Evolutionary conservation across 2,888 invertebrate species (phyloP).

Genomic region (Alloplasta piceator): DNA sequence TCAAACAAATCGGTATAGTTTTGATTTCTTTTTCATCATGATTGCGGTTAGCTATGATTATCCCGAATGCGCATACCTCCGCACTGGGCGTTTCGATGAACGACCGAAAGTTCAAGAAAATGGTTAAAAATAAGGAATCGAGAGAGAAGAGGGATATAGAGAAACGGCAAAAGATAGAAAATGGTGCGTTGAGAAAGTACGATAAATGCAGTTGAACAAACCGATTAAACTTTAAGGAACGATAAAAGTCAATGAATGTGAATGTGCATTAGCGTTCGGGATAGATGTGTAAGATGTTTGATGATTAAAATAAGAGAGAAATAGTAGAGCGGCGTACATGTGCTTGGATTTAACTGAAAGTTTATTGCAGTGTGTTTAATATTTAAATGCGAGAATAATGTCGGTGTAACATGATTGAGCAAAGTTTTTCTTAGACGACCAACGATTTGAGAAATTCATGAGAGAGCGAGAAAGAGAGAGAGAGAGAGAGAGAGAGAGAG

Average conservation of each 20-base stretch:
- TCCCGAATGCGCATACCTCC: constrained; percentile 59
- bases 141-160: no score
- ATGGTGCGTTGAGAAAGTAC: constrained; percentile 43
- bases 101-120: neutral
- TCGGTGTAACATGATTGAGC: constrained; percentile 68
- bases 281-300: constrained; percentile 62
- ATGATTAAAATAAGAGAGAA: constrained; percentile 20
- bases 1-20: constrained; percentile 65
- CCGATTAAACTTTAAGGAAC: constrained; percentile 62
- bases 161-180: no score
- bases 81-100: neutral
- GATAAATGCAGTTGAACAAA: constrained; percentile 36
- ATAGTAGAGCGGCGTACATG: constrained; percentile 73
- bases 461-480: constrained; percentile 57
- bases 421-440: constrained; percentile 57
- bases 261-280: constrained; percentile 68
- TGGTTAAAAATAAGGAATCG: constrained; percentile 7
- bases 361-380: constrained; percentile 79
- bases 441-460: constrained; percentile 55
- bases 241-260: constrained; percentile 70
- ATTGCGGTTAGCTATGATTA: constrained; percentile 73
- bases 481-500: constrained; percentile 44
- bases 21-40: constrained; percentile 65
- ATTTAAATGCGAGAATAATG: constrained; percentile 63
- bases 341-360: constrained; percentile 77